phyloP scores from a whole-genome alignment of 2,888 invertebrate genomes.

The Agrochola lychnidis region DNA sequence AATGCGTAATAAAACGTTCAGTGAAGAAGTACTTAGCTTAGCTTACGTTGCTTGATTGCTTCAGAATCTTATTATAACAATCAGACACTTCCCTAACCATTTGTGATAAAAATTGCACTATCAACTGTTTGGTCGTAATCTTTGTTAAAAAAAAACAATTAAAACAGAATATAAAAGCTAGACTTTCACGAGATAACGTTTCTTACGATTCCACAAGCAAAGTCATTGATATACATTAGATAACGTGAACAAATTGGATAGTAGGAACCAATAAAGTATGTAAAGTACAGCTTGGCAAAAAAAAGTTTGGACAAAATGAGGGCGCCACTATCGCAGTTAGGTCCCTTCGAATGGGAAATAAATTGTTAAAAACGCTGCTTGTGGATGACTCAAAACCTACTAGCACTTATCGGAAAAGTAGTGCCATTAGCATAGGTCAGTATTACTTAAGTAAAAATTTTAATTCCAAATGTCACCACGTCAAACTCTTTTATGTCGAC shows the following conservation, averaged over 20 bases:
- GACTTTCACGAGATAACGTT: not conserved
- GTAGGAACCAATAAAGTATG: not conserved
- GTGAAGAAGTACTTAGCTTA: not conserved
- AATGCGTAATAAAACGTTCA: not conserved
- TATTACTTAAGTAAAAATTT: too few species aligned
- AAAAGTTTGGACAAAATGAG: too few species aligned
- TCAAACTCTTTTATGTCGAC: too few species aligned
- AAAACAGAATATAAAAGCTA: not conserved
- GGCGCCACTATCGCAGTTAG: too few species aligned
- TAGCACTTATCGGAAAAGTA: too few species aligned
- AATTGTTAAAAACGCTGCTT: too few species aligned
- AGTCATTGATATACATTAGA: not conserved
- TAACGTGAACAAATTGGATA: not conserved
- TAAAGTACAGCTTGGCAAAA: too few species aligned
- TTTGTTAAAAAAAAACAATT: not conserved
- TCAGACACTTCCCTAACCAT: not conserved
- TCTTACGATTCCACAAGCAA: not conserved
- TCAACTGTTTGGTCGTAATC: not conserved
- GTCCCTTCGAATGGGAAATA: too few species aligned
- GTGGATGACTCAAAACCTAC: too few species aligned
- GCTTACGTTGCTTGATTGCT: not conserved
- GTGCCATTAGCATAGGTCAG: too few species aligned
- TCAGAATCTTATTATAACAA: not conserved
- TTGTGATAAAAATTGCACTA: not conserved
- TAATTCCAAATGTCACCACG: too few species aligned